Base-by-base conservation (phyloP, 2,113 vertebrate genomes). In the Pseudolaguvia tuberculata region DNA sequence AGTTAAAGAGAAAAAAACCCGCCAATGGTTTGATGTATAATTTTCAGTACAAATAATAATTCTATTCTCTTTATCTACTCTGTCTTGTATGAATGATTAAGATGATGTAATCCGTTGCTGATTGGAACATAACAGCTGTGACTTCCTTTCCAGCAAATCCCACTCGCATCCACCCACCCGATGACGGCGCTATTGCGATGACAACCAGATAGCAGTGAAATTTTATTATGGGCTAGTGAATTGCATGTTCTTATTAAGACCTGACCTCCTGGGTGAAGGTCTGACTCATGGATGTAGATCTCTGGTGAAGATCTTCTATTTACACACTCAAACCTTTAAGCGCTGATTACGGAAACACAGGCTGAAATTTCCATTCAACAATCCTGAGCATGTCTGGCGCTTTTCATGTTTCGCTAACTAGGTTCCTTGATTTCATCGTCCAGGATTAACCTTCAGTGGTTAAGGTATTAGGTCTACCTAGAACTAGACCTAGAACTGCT, bases 101-200 rank as follows among this genome's bases (percentile, higher is more conserved):
- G 63, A 67, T 20, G 45, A 68, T 53, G 67, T 39, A 4, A 52
- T 35, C 50, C 51, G 47, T 29, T 68, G 21, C 27, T 69, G 27
- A 69, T 21, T 69, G 27, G 14, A 53, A 35, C 27, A 21, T 53
- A 23, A 35, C 27, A 69, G 50, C 66, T 69, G 50, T 31, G 66
- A 27, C 50, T 53, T 69, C 18, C 20, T 53, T 68, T 68, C 25
- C 25, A 51, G 65, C 50, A 51, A 68, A 68, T 69, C 18, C 48
- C 29, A 50, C 51, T 68, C 48, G n/a, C n/a, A n/a, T n/a, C 47
- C 25, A 68, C 47, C 48, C 66, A 68, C 29, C 66, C 48, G 66
- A n/a, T 35, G 50, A 69, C 66, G 29, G 15, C n/a, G n/a, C n/a
- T n/a, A n/a, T n/a, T n/a, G n/a, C n/a, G n/a, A n/a, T n/a, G n/a